phyloP scores from a whole-genome alignment of 2,888 invertebrate genomes.

The Corythucha ciliata region DNA sequence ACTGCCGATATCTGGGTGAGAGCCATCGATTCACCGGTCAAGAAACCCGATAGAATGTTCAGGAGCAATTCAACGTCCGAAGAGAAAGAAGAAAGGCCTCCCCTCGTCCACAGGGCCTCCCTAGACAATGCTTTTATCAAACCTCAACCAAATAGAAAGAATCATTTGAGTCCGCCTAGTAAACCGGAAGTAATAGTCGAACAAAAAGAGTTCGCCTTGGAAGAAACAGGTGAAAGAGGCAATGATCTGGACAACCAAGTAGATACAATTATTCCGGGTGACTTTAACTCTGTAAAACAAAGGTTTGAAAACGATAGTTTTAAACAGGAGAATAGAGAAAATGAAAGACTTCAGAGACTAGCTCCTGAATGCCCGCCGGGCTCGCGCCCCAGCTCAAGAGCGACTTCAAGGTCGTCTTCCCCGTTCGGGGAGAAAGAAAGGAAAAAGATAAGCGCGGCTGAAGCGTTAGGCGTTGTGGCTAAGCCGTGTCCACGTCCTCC shows the following conservation, averaged over 20 bases:
- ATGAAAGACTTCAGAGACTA: conserved; percentile 17
- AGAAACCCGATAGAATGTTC: conserved; percentile 28
- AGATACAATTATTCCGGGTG: conserved; percentile 18
- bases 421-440: conserved; percentile 29
- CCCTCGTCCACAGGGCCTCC: conserved; percentile 25
- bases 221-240: conserved; percentile 17
- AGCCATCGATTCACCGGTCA: conserved; percentile 36
- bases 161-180: too few relatives aligned
- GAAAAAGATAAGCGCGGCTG: conserved; percentile 35
- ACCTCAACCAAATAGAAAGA: conserved; percentile 20
- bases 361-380: conserved; percentile 26
- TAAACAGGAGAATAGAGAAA: conserved; percentile 11
- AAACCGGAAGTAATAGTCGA: conserved; percentile 22
- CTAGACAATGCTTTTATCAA: conserved; percentile 27
- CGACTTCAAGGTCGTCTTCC: conserved; percentile 32
- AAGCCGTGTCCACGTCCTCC: conserved; percentile 36
- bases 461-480: conserved; percentile 36
- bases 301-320: conserved; percentile 11
- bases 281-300: conserved; percentile 13
- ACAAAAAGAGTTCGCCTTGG: conserved; percentile 18
- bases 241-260: conserved; percentile 4
- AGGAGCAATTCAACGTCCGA: conserved; percentile 25
- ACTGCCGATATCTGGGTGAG: conserved; percentile 37
- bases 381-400: conserved; percentile 32
- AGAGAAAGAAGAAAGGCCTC: conserved; percentile 18